Base-by-base conservation (phyloP, 2,888 invertebrate genomes). In the Hypercompe scribonia region DNA sequence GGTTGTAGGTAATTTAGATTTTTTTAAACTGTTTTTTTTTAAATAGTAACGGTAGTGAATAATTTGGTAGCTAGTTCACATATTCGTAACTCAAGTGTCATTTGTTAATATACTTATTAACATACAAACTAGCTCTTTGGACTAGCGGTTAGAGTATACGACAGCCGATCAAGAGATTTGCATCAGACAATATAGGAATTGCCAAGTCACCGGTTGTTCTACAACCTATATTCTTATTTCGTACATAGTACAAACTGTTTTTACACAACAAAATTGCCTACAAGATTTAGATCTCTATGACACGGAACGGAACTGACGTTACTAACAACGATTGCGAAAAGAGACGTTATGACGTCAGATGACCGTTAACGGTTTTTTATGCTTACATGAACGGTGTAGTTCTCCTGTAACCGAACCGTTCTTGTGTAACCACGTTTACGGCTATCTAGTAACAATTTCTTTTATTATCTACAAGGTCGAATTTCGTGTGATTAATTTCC, bases 331-430 rank as follows among this genome's bases (percentile, higher is more conserved):
- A 68, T 65, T 64, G 72, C 71, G 64, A 36, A 65, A 70, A 69
- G 50, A 72, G 66, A 61, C 31, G 68, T 54, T 64, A 61, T 75
- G 71, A 79, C 82, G 77, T 81, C 76, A 77, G 11, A 50, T 36
- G 8, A 39, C 58, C 74, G 66, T 61, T 79, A 81, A 76, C 81
- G 72, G 74, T 81, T 74, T 79, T 75, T 79, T 82, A 84, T 82
- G 80, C 75, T 72, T 33, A 39, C 7, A 54, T 54, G 50, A 50
- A 31, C 28, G 61, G 50, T 73, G 72, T 63, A 71, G 76, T 74
- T 76, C 54, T 33, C 58, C 67, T 31, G 24, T 70, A 39, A 63
- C 61, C 58, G 54, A 65, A 64, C 68, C 67, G 34, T 46, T 65
- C 67, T 70, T 67, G 39, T 36, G 13, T 54, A 74, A 65, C 71